Evolutionary conservation across 2,888 invertebrate species (phyloP).

Genomic region (Thymelicus acteon): DNA sequence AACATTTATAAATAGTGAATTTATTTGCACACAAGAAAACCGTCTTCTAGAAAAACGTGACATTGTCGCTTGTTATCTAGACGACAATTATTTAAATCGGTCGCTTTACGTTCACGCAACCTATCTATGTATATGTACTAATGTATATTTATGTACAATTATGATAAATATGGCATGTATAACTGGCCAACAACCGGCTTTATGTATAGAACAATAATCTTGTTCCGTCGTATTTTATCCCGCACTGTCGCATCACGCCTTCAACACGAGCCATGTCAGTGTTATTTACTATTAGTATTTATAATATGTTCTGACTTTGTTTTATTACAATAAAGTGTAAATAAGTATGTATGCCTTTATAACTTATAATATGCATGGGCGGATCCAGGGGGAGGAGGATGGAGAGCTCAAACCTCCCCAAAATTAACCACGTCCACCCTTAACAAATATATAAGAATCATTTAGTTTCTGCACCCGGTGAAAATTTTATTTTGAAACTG

Average conservation of each 20-base stretch:
- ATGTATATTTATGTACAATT: background rate
- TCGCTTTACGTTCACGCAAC: conserved; percentile 1
- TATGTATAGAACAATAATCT: background rate
- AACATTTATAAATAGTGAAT: conserved; percentile 26
- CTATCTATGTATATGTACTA: background rate
- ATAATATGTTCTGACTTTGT: background rate
- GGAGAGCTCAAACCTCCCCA: no score
- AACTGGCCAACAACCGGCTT: conserved; percentile 9
- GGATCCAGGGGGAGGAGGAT: no score
- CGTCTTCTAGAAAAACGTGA: conserved; percentile 23
- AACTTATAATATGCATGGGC: no score
- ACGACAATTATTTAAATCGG: conserved; percentile 7
- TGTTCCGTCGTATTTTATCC: background rate
- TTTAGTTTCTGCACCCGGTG: no score
- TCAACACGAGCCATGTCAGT: background rate
- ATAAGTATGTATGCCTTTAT: background rate
- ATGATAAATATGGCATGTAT: background rate
- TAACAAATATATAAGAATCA: no score
- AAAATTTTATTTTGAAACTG: no score
- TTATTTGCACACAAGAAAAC: conserved; percentile 24
- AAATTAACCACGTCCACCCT: no score
- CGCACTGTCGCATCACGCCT: background rate
- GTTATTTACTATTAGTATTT: background rate
- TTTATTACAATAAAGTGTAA: background rate
- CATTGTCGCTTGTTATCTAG: conserved; percentile 21